A percentile compares a stretch with the other conserved stretches of the same genome.
phyloP scores from a whole-genome alignment of 1,140 invertebrate species.

The Drosophila repletoides region DNA sequence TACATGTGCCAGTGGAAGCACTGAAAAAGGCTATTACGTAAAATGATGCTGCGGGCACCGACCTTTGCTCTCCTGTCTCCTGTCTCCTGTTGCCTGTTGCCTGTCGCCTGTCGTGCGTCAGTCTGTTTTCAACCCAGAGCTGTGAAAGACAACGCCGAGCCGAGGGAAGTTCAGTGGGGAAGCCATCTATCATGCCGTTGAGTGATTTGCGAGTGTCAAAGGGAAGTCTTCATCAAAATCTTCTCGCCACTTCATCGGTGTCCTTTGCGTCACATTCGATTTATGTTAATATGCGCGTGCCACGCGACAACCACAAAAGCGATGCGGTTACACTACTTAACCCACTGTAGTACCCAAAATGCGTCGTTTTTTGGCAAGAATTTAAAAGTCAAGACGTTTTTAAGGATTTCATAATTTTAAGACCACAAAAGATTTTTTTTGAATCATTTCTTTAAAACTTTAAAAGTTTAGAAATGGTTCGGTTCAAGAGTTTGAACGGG shows the following conservation, averaged over 20 bases:
- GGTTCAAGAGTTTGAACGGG: no score
- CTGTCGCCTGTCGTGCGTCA: neutral
- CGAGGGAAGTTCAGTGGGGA: neutral
- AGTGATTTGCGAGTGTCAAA: conserved; percentile 77
- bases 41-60: conserved; percentile 59
- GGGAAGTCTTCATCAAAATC: conserved; percentile 34
- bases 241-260: conserved; percentile 17
- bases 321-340: conserved; percentile 43
- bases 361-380: no score
- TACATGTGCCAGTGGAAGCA: no score
- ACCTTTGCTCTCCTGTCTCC: neutral
- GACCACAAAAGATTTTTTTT: no score
- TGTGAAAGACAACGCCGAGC: neutral
- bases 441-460: no score
- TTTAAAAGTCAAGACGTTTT: no score
- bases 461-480: no score
- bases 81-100: neutral
- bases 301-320: conserved; percentile 33
- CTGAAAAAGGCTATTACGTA: conserved; percentile 78
- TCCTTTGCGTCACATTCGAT: conserved; percentile 55
- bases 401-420: no score
- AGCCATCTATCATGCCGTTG: conserved; percentile 72
- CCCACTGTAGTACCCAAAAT: conserved; percentile 9
- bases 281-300: conserved; percentile 66
- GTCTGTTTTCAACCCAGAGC: no score